Base-by-base conservation (phyloP, 2,113 vertebrate genomes). In the Oophaga pumilio region DNA sequence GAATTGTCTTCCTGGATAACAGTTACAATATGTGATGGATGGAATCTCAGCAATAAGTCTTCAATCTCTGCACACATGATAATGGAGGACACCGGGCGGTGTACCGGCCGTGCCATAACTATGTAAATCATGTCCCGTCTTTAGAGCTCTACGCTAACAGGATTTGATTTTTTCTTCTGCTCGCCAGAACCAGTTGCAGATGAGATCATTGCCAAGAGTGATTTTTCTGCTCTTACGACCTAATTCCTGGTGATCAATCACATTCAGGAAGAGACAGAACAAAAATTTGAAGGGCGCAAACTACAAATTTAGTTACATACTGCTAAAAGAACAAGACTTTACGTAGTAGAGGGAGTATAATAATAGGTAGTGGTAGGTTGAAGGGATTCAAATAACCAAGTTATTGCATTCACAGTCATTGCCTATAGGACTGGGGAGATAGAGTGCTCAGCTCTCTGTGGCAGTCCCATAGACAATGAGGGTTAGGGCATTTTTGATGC, bases 241-340 rank as follows among this genome's bases (percentile, higher is more conserved):
- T 49, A 64, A 26, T 43, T 49, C 26, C 59, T 49, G 18, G 17
- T 12, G 17, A 3, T 66, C 28, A 64, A 82, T 64, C 76, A 49
- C 15, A 28, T 4, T n/a, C 59, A 82, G 59, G 59, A 81, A 81
- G 33, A 62, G 78, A 81, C 62, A 81, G 57, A 24, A 82, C 28
- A n/a, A 76, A 22, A 76, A 50, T 22, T 11, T 22, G 22, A 43
- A 22, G 10, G 18, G 11, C 2, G n/a, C 18, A 53, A 78, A 56
- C 24, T 56, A n/a, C 53, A n/a, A n/a, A n/a, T n/a, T n/a, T n/a
- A n/a, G 18, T n/a, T 18, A 71, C 33, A 50, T 1, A 50, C 52
- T 76, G 4, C 0, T 69, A 26, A 43, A 43, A 43, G 33, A 43
- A 43, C 3, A 43, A 43, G 3, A 43, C 33, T 43, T 43, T 43